phyloP scores from a whole-genome alignment of 2,888 invertebrate species.

The Eupithecia centaureata region DNA sequence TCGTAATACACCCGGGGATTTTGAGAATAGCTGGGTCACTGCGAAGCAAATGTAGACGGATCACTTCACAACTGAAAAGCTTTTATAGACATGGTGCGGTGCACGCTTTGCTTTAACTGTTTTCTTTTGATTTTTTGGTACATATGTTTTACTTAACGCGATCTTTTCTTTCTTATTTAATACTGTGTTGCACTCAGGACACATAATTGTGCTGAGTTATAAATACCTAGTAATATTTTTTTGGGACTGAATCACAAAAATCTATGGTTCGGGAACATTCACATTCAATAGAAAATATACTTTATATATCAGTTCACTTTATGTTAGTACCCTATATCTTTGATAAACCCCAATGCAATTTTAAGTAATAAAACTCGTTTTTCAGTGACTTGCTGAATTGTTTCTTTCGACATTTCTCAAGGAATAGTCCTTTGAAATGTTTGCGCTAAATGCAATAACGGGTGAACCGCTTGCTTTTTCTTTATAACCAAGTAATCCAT shows the following conservation, averaged over 20 bases:
- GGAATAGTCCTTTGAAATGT: slow-evolving; percentile 45
- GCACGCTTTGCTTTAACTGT: neutral
- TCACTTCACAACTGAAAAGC: neutral
- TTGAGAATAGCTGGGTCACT: neutral
- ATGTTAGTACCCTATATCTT: neutral
- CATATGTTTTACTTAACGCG: neutral
- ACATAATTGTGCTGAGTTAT: too few species aligned
- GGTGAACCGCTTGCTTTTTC: slow-evolving; percentile 39
- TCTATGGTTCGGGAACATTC: neutral
- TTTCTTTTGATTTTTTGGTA: neutral
- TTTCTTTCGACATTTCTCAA: neutral
- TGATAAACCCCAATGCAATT: neutral
- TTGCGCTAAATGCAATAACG: slow-evolving; percentile 61
- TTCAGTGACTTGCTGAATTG: neutral
- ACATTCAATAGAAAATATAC: neutral
- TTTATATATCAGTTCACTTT: neutral
- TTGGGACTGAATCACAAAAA: neutral
- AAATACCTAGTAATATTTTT: too few species aligned
- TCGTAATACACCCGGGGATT: neutral
- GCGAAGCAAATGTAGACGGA: neutral
- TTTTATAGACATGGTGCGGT: neutral
- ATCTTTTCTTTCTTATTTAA: neutral
- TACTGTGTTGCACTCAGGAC: too few species aligned
- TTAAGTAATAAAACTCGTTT: neutral
- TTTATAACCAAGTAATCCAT: too few species aligned